These are phyloP conservation scores for Callosobruchus maculatus DNA, from an alignment of 2,888 invertebrate species.

Conservation along the genomic window DNA sequence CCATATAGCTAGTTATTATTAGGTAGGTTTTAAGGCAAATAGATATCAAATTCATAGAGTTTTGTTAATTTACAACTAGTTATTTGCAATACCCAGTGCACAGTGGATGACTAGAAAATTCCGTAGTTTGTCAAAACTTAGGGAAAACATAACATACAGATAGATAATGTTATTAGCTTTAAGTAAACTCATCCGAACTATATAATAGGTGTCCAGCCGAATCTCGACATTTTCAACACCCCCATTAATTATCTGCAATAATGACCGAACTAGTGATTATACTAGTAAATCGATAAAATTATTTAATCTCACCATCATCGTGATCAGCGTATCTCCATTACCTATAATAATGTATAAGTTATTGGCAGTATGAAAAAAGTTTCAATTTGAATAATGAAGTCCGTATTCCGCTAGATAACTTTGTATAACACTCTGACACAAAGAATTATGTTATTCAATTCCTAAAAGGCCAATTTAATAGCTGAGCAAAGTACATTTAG, in stretches of 20 bases:
- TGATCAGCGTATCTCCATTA: not conserved
- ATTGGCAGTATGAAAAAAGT: slow-evolving; percentile 41
- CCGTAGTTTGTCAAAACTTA: too few species aligned
- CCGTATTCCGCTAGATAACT: slow-evolving; percentile 1
- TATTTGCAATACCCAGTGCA: too few species aligned
- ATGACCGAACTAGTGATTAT: not conserved
- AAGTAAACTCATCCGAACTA: too few species aligned
- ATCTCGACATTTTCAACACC: not conserved
- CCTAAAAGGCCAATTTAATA: slow-evolving; percentile 36
- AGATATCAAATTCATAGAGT: too few species aligned
- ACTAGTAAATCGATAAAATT: not conserved
- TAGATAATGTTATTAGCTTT: too few species aligned
- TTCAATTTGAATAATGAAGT: slow-evolving; percentile 16
- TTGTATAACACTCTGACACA: slow-evolving; percentile 12
- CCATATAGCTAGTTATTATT: too few species aligned
- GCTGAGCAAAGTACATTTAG: slow-evolving; percentile 14
- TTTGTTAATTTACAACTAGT: too few species aligned
- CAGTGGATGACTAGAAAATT: too few species aligned
- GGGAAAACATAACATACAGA: too few species aligned
- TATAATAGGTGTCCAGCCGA: not conserved
- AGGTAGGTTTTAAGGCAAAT: too few species aligned
- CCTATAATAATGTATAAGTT: slow-evolving; percentile 14
- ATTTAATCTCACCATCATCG: not conserved
- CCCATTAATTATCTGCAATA: not conserved
- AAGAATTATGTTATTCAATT: slow-evolving; percentile 34